Evolutionary conservation across 2,888 invertebrate species (phyloP).

Genomic region (Prenolepis imparis): DNA sequence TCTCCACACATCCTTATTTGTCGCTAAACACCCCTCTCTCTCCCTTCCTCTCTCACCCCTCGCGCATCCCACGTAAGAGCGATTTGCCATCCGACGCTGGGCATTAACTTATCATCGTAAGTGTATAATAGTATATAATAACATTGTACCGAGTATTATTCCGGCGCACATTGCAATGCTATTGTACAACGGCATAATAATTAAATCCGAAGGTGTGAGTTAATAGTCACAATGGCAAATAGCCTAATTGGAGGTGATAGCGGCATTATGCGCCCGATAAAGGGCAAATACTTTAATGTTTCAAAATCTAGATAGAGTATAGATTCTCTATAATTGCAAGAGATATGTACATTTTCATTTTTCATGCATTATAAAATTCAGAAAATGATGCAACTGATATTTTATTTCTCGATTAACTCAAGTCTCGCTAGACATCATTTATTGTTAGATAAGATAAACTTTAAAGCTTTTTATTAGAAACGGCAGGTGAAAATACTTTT

Average conservation of each 20-base stretch:
- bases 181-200: slow-evolving; percentile 37
- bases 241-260: slow-evolving; percentile 36
- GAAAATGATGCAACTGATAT: background rate
- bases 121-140: slow-evolving; percentile 33
- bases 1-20: background rate
- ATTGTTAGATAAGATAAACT: background rate
- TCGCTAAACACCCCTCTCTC: background rate
- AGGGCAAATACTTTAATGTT: background rate
- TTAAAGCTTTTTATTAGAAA: background rate
- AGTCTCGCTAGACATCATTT: background rate
- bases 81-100: slow-evolving; percentile 14
- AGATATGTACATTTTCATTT: background rate
- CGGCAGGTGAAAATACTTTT: background rate
- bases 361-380: background rate
- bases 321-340: background rate
- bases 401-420: background rate
- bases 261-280: slow-evolving; percentile 21
- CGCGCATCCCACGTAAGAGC: background rate
- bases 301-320: background rate
- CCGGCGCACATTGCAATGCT: slow-evolving; percentile 20
- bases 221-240: slow-evolving; percentile 45
- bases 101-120: slow-evolving; percentile 47
- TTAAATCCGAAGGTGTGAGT: slow-evolving; percentile 54
- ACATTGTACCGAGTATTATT: slow-evolving; percentile 35
- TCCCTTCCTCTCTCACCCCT: background rate